Base-by-base conservation (phyloP, 1,140 invertebrate species). In the Magallana ariakensis region DNA sequence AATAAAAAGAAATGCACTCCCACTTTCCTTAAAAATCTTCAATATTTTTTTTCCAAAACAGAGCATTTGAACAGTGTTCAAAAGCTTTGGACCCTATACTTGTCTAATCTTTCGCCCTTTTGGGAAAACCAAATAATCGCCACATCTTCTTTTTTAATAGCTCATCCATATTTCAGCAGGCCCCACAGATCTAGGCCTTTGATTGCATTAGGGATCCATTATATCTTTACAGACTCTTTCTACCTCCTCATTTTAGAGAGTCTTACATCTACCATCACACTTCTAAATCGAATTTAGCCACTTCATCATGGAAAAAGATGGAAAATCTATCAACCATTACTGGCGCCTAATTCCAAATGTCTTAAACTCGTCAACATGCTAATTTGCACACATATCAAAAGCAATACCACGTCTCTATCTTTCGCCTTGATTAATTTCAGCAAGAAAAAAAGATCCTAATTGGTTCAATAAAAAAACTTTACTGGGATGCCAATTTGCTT, bases 351-450 rank as follows among this genome's bases (percentile, higher is more conserved):
- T 62, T 62, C 15, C 6, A 16, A 62, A 16, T 33, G 66, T 13
- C 66, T 75, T 75, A 26, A 75, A 22, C 66, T 75, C 66, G 22
- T 75, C 66, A 75, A 75, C 66, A 75, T 75, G 66, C 66, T 26
- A 22, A 75, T 75, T 26, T 22, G 33, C 0, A 26, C 19, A 19
- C 66, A 75, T 75, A 75, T 26, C 33, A 9, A 9, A 1, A 4
- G 66, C 22, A 75, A 5, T 75, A 75, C 19, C 66, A 11, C 5
- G 66, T 1, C 19, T 33, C 66, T 75, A 75, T 75, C 66, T 33
- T 75, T 75, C 66, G 13, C 33, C 66, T 26, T 22, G 66, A 75
- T 75, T 75, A 46, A 75, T 75, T 75, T 75, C 66, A 5, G 19
- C 66, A 11, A 75, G 66, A 75, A 75, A 13, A 75, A 11, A 75